Percentiles rank a stretch among this genome's conserved stretches.
phyloP scores from a whole-genome alignment of 2,113 vertebrate species.

The Hassar affinis region DNA sequence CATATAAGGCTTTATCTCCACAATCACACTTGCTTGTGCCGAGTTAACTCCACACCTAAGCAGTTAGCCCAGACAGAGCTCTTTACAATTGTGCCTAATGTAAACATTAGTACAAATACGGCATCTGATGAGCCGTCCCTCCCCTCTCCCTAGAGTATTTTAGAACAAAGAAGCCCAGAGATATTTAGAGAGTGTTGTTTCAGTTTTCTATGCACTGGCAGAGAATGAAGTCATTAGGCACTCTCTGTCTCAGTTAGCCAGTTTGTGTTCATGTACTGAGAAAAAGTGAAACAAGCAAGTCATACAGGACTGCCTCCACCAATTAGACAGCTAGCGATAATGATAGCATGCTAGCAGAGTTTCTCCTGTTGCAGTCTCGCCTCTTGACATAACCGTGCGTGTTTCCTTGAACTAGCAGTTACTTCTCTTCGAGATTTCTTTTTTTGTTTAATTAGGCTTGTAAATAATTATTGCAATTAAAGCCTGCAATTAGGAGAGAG shows the following conservation, averaged over 20 bases:
- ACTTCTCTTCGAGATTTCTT: slow-evolving; percentile 67
- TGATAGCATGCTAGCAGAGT: slow-evolving; percentile 50
- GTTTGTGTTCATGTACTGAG: slow-evolving; percentile 17
- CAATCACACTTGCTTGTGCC: background rate
- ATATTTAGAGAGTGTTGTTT: slow-evolving; percentile 31
- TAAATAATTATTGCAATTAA: slow-evolving; percentile 85
- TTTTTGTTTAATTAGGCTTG: slow-evolving; percentile 78
- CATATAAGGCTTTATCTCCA: background rate
- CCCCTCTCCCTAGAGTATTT: background rate
- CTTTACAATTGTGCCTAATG: background rate
- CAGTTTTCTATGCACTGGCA: slow-evolving; percentile 13
- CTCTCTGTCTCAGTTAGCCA: slow-evolving; percentile 34
- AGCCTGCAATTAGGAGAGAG: slow-evolving; percentile 76
- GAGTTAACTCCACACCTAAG: background rate
- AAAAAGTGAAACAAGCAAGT: slow-evolving; percentile 38
- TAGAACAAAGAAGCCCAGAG: slow-evolving; percentile 29
- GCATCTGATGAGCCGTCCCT: slow-evolving; percentile 6
- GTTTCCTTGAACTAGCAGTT: slow-evolving; percentile 68
- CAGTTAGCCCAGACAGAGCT: background rate
- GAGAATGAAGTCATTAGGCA: slow-evolving; percentile 29
- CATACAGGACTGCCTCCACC: slow-evolving; percentile 53
- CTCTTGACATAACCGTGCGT: slow-evolving; percentile 66
- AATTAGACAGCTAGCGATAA: slow-evolving; percentile 63
- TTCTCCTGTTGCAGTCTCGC: slow-evolving; percentile 55
- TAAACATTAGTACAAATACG: background rate